Evolutionary conservation across 2,888 invertebrate species (phyloP), one percentile per base, ranked within the genome.

Genomic region (Sycophila texana): DNA sequence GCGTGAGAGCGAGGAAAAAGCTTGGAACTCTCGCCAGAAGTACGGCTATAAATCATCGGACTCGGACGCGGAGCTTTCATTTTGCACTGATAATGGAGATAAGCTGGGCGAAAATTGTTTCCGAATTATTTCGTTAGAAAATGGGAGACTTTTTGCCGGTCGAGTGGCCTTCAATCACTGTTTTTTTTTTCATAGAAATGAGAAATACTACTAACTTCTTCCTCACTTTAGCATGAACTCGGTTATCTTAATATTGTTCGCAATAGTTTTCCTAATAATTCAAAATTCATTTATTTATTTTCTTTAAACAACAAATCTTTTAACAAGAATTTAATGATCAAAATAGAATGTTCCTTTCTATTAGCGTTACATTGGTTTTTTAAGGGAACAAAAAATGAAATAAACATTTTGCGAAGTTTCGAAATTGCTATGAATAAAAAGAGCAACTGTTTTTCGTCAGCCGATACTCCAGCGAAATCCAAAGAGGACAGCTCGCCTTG

Each of bases 91-190:
- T 39, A 16, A 73, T 63, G 30, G 30, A 30, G 30, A 73, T 63
- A 61, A 73, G 53, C n/a, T 10, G 20, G 20, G 63, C 1, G 47
- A 18, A 73, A 73, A 65, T 74, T 65, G 65, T 65, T 65, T 73
- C 57, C 65, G 20, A 61, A 63, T 73, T 63, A 53, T 53, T 53
- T 63, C 57, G 39, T 0, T 22, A 0, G 39, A 7, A 18, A 5
- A 12, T 0, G 12, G 13, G 57, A 14, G 30, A 53, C 20, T 67
- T 22, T 14, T 53, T 49, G 47, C 7, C 12, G 47, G 14, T 5
- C 20, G 70, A n/a, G n/a, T n/a, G 1, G 60, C n/a, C 26, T 30
- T 58, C 4, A 53, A 53, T 53, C 14, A 16, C 14, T 53, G 51
- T 14, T 51, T 14, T 14, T n/a, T 53, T 53, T n/a, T 53, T 53